Evolutionary conservation across 2,888 invertebrate genomes (phyloP), one percentile per base, ranked within the genome.

Genomic region (Ophraella communa): DNA sequence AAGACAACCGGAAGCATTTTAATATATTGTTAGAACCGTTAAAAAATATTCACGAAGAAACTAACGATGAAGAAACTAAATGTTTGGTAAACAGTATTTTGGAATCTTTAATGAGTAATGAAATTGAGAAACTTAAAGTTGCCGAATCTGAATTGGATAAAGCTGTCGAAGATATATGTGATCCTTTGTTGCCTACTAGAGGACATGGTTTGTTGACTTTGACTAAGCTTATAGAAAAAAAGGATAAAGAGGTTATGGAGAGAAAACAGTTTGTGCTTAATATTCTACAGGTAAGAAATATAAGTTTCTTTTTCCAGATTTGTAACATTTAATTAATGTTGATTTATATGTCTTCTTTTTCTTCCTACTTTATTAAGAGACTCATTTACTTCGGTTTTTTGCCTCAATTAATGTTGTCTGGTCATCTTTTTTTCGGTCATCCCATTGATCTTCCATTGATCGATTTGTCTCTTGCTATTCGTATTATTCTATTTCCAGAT

Each of bases 201-300:
- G 94, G 91, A 10, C 94, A 95, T 82, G 95, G 91, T 5, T 83
- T 95, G 35, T 87, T 94, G 71, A 83, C 86, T 53, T 80, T 95
- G 14, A 87, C 88, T 14, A 90, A 89, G 82, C 83, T 95, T n/a
- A 84, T 95, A 54, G 86, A 90, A 74, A 81, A 81, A 17, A 86
- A 84, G 69, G 90, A 94, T 81, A 72, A 83, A 23, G 87, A 88
- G 73, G 86, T 90, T 8, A 77, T 89, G 66, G 84, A 87, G 1
- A 88, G 89, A 71, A 89, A 89, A 74, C 86, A 88, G 69, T 85
- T 87, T 68, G 78, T 94, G 57, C 84, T 93, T 62, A 88, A 89
- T 74, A 82, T 93, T 24, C 91, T 94, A 75, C 88, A 90, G 84
- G 92, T 91, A 82, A 66, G 58, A 49, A 27, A n/a, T 10, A 23